Evolutionary conservation across 2,797 vertebrate species (phyloP), one percentile per base, ranked within the genome.

Genomic region (Trichosurus vulpecula): DNA sequence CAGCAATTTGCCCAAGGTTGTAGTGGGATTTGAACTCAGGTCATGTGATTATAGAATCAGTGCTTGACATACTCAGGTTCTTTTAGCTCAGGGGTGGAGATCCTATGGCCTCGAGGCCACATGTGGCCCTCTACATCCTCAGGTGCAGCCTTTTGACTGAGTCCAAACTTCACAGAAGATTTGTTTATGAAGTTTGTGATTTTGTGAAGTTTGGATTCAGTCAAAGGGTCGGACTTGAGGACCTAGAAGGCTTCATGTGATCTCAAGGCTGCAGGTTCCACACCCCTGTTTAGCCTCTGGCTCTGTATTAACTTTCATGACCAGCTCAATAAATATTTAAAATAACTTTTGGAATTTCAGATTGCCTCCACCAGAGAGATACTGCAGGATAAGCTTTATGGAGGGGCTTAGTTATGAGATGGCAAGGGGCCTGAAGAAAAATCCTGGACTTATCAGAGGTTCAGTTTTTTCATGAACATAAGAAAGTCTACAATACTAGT

Each of bases 311-410:
- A 95, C 94, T 4, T 25, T 90, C 90, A 25, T 90, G 52, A 90
- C 52, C 87, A 95, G 61, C 52, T 74, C 41, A 95, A 94, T 95
- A 94, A 93, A 30, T 55, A 94, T 58, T 95, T 96, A 53, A 89
- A 54, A 87, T 29, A 51, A 87, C 41, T 81, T 41, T 47, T 27
- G 25, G 41, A 51, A 51, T 87, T 87, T 87, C 74, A 87, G 25
- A 87, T 51, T 87, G 41, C 25, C 41, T 87, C 25, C 9, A 87
- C 9, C 74, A 87, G 22, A 87, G 25, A 87, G 41, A 51, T 27
- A 47, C 25, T 5, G 3, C 41, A 87, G 16, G 16, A 41, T 87
- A 47, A 51, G 3, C 9, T 87, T 22, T 51, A 87, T 12, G 13
- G 41, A 51, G 25, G 74, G 22, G 41, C 22, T 25, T 87, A 14